These are phyloP conservation scores for Molorchus minor DNA, from an alignment of 2,888 invertebrate genomes.

Conservation along the genomic window DNA sequence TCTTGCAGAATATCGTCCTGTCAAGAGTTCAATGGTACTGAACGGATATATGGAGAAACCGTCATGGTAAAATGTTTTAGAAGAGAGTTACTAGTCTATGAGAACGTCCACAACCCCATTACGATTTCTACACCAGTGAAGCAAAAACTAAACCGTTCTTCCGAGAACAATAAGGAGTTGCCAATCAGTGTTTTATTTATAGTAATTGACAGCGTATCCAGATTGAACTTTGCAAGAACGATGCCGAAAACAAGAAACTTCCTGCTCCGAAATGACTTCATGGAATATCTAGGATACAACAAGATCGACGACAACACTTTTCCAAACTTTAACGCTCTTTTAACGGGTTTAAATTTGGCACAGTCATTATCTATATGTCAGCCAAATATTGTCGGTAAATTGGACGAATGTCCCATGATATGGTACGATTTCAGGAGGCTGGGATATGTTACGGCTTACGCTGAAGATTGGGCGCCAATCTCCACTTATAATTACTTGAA, in stretches of 20 bases:
- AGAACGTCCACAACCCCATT: slow-evolving; percentile 67
- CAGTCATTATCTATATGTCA: slow-evolving; percentile 62
- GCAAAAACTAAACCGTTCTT: slow-evolving; percentile 60
- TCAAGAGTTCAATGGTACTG: slow-evolving; percentile 26
- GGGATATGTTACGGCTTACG: slow-evolving; percentile 82
- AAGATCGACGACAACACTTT: slow-evolving; percentile 90
- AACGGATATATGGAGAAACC: slow-evolving; percentile 34
- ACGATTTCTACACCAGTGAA: slow-evolving; percentile 54
- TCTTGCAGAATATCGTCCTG: slow-evolving; percentile 31
- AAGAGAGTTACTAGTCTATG: slow-evolving; percentile 63
- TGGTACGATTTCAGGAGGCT: slow-evolving; percentile 79
- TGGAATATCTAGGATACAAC: slow-evolving; percentile 60
- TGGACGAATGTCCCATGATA: slow-evolving; percentile 78
- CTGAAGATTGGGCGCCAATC: slow-evolving; percentile 78
- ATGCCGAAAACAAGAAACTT: slow-evolving; percentile 77
- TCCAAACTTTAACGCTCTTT: slow-evolving; percentile 86
- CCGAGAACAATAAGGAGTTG: slow-evolving; percentile 48
- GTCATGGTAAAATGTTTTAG: slow-evolving; percentile 39
- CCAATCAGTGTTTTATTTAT: slow-evolving; percentile 76
- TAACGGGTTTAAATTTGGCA: slow-evolving; percentile 70
- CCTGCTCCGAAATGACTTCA: slow-evolving; percentile 67
- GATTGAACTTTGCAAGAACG: slow-evolving; percentile 78
- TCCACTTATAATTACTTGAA: slow-evolving; percentile 82
- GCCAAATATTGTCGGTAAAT: slow-evolving; percentile 64
- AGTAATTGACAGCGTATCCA: slow-evolving; percentile 87